phyloP scores from a whole-genome alignment of 2,797 vertebrate species.

The Fundulus diaphanus region DNA sequence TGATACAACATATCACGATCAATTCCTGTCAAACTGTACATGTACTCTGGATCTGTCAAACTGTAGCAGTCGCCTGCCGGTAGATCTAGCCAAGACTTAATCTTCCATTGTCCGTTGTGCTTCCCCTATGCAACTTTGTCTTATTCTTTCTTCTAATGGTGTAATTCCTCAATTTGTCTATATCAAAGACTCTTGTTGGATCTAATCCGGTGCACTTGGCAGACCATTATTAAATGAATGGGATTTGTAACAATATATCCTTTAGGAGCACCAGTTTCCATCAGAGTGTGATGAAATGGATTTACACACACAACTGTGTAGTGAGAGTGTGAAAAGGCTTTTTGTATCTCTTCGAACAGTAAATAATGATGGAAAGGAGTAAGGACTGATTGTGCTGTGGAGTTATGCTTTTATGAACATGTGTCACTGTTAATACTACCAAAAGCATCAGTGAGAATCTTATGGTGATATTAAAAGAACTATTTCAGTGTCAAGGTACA shows the following conservation, averaged over 20 bases:
- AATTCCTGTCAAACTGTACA: slow-evolving; percentile 30
- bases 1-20: slow-evolving; percentile 36
- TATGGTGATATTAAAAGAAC: neutral
- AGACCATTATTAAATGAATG: slow-evolving; percentile 69
- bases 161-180: slow-evolving; percentile 55
- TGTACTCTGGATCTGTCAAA: slow-evolving; percentile 17
- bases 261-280: slow-evolving; percentile 55
- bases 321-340: slow-evolving; percentile 48
- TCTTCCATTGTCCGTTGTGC: slow-evolving; percentile 38
- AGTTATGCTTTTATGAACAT: neutral
- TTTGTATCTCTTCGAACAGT: slow-evolving; percentile 43
- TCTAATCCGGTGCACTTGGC: slow-evolving; percentile 67
- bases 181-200: slow-evolving; percentile 61
- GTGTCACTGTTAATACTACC: neutral
- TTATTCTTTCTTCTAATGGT: slow-evolving; percentile 46
- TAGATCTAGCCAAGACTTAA: slow-evolving; percentile 30
- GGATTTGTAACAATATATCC: slow-evolving; percentile 68
- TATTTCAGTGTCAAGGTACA: neutral
- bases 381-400: slow-evolving; percentile 37
- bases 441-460: neutral
- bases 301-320: slow-evolving; percentile 40
- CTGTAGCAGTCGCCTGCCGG: slow-evolving; percentile 34
- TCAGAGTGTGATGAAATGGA: slow-evolving; percentile 50
- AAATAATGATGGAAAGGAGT: slow-evolving; percentile 58
- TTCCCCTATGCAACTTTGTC: slow-evolving; percentile 19